Evolutionary conservation across 2,113 vertebrate genomes (phyloP), one percentile per base, ranked within the genome.

Genomic region (Neodontobutis hainanensis): DNA sequence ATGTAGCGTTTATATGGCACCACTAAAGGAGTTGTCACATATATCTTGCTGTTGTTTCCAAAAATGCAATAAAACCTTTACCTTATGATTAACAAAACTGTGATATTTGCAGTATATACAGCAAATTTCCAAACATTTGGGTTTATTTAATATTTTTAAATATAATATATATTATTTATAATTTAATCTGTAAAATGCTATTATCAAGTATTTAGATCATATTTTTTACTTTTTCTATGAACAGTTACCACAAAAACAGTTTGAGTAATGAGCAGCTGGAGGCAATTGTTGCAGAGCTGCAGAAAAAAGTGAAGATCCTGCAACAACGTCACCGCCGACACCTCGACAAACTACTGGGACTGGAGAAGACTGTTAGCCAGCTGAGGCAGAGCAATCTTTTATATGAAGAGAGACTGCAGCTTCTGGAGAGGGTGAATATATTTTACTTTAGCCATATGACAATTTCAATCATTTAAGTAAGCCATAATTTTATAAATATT

Each of bases 321-420:
- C 92, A 94, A 88, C 88, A 89, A 80, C 73, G 90, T 4, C 93
- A 93, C 3, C 83, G 90, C 6, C 80, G 85, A 8, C 93, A 94
- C 79, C 83, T 90, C 61, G 91, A 91, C 27, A 93, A 93, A 42
- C 76, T 95, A 3, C 75, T 84, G 35, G 90, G 88, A 0, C 84
- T 95, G 88, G 93, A 95, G 60, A 91, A 68, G 52, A 83, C 92
- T 0, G 91, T 92, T 4, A 76, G 74, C 73, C 93, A 92, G 80
- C 87, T 95, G 61, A 70, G 74, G 4, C 81, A 85, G 0, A 88
- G 81, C 62, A 93, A 93, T 81, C 59, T 92, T 63, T 71, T 91
- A 38, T 90, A 90, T 0, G 84, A 90, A 2, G 92, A 90, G 72
- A 74, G 85, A 0, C 69, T 90, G 3, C 87, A 87, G 72, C 88